phyloP scores from a whole-genome alignment of 1,140 invertebrate species.

The Gryllus bimaculatus region DNA sequence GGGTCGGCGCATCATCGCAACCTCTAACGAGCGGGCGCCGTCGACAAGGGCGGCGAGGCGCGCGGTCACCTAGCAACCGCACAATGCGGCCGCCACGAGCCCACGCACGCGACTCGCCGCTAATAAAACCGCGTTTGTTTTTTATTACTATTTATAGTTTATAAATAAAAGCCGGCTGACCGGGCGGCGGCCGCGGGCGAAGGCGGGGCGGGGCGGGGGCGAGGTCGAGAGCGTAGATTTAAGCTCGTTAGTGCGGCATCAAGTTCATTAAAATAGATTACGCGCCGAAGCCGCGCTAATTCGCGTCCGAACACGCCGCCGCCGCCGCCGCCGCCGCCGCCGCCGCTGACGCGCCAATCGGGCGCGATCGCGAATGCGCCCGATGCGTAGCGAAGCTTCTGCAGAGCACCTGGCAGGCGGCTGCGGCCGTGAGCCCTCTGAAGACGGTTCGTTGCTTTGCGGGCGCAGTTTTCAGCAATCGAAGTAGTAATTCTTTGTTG shows the following conservation, averaged over 20 bases:
- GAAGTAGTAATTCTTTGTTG: too few species aligned
- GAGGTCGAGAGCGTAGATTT: background rate
- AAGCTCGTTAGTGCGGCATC: background rate
- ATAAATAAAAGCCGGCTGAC: background rate
- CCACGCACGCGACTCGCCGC: background rate
- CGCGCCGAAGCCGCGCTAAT: background rate
- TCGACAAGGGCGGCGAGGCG: too few species aligned
- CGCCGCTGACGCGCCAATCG: background rate
- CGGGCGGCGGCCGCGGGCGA: too few species aligned
- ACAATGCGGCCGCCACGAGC: background rate
- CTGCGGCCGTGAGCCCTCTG: background rate
- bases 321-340: too few species aligned
- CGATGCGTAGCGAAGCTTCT: too few species aligned
- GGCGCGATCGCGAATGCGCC: too few species aligned
- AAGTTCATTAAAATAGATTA: slow-evolving; percentile 2
- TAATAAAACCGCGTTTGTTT: background rate
- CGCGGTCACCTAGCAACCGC: background rate
- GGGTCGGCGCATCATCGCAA: too few species aligned
- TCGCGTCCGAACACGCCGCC: background rate
- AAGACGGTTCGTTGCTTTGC: background rate
- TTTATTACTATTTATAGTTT: background rate
- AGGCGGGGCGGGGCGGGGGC: too few species aligned
- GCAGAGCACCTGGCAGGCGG: background rate
- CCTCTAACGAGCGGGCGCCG: too few species aligned
- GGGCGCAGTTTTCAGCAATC: background rate